phyloP scores from a whole-genome alignment of 1,140 invertebrate genomes.

The Brachionus manjavacas region DNA sequence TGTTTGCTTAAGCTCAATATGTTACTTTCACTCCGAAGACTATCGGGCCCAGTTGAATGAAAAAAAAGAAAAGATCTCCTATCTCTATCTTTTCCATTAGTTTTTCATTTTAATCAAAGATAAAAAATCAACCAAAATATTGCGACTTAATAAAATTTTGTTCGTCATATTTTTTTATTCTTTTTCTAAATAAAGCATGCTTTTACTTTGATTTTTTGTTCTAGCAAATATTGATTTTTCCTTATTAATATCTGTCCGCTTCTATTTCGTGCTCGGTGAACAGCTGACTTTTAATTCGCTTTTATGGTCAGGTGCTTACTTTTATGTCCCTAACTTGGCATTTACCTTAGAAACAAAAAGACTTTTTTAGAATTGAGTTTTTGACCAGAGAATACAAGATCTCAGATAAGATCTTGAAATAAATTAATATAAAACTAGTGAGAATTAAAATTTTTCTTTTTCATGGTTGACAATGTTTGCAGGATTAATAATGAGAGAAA shows the following conservation, averaged over 20 bases:
- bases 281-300: neutral
- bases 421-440: neutral
- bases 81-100: slow-evolving; percentile 30
- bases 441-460: neutral
- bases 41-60: neutral
- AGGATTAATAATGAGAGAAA: slow-evolving; percentile 3
- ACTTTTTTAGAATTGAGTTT: neutral
- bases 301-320: neutral
- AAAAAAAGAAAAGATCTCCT: neutral
- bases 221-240: slow-evolving; percentile 15
- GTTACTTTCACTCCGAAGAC: slow-evolving; percentile 24
- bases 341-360: neutral
- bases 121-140: slow-evolving; percentile 24
- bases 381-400: neutral
- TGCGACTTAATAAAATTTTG: slow-evolving; percentile 26
- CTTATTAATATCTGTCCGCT: neutral
- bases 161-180: slow-evolving; percentile 5
- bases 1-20: neutral
- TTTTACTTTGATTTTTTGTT: slow-evolving; percentile 17
- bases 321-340: neutral
- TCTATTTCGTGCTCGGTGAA: neutral
- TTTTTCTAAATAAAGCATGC: neutral
- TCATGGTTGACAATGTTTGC: neutral
- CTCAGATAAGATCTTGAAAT: neutral
- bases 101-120: slow-evolving; percentile 20